These are phyloP conservation scores for Spilosoma lubricipeda DNA, from an alignment of 2,888 invertebrate species.

Conservation along the genomic window DNA sequence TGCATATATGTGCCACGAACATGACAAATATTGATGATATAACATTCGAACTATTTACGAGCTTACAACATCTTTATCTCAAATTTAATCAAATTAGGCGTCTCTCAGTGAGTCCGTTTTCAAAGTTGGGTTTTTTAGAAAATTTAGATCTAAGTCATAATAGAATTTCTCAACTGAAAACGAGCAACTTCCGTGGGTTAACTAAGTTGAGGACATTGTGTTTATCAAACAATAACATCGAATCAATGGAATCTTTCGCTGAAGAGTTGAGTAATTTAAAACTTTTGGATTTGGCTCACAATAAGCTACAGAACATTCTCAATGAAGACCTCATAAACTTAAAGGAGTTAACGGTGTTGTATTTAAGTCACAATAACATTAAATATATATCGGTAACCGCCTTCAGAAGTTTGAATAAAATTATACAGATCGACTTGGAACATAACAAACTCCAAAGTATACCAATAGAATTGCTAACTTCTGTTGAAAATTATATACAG, in stretches of 20 bases:
- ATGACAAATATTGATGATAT: conserved; percentile 86
- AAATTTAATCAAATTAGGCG: conserved; percentile 91
- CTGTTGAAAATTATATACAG: conserved; percentile 93
- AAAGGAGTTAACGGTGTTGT: conserved; percentile 91
- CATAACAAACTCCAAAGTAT: conserved; percentile 93
- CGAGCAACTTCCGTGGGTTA: conserved; percentile 93
- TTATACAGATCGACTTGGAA: conserved; percentile 92
- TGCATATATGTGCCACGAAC: conserved; percentile 78
- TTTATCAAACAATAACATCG: conserved; percentile 93
- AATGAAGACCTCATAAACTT: conserved; percentile 92
- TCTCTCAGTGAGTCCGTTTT: conserved; percentile 94
- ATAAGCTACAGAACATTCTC: conserved; percentile 92
- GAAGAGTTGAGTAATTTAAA: conserved; percentile 91
- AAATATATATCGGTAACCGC: conserved; percentile 92
- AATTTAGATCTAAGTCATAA: conserved; percentile 94
- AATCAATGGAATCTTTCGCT: conserved; percentile 93
- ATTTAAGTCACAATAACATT: conserved; percentile 93
- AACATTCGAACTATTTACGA: conserved; percentile 91
- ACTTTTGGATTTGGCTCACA: conserved; percentile 93
- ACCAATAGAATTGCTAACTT: conserved; percentile 91
- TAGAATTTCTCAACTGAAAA: conserved; percentile 92
- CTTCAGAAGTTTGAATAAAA: conserved; percentile 91
- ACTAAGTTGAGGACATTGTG: conserved; percentile 91
- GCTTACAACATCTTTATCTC: conserved; percentile 92
- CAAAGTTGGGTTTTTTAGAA: conserved; percentile 90